Base-by-base conservation (phyloP, 2,888 invertebrate genomes). In the Cordilura impudica region DNA sequence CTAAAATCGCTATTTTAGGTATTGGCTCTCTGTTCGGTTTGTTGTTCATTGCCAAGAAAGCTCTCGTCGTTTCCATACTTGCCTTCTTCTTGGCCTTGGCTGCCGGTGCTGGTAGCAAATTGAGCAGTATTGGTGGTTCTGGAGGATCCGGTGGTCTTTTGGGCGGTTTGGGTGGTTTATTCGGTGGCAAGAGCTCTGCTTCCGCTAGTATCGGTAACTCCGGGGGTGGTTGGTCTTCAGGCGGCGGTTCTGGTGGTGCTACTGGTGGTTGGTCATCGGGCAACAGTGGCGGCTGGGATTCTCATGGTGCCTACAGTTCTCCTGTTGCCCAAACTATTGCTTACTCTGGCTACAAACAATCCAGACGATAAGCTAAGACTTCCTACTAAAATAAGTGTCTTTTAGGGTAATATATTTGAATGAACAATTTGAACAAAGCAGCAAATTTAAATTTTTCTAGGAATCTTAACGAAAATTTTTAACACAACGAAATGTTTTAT, bases 31-130 rank as follows among this genome's bases (percentile, higher is more conserved):
- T 92, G 88, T 90, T 93, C 85, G 92, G 90, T 58, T 90, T 93
- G 81, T 91, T 91, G 53, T 87, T 93, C 79, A 87, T 93, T 83
- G 93, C 93, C 83, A 93, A 93, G 90, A 93, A 93, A 86, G 93
- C 93, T 63, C 89, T 93, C 82, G 85, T 93, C 81, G 91, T 91
- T 1, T 92, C 92, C 6, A 86, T 93, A 70, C 89, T 93, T 80
- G 93, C 93, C 2, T 90, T 93, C 83, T 91, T 92, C 83, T 89
- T 93, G 83, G 92, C 93, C 19, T 90, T 91, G 63, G 92, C 92
- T 88, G 90, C 87, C 54, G 89, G 89, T 61, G 85, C 90, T 6
- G 85, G 88, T 60, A 88, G 88, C 81, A 86, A 87, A 73, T 82
- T 88, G 56, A 83, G 88, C 39, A 84, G 86, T 58, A 78, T 88